Evolutionary conservation across 1,140 invertebrate genomes (phyloP).

Genomic region (Pectinophora gossypiella): DNA sequence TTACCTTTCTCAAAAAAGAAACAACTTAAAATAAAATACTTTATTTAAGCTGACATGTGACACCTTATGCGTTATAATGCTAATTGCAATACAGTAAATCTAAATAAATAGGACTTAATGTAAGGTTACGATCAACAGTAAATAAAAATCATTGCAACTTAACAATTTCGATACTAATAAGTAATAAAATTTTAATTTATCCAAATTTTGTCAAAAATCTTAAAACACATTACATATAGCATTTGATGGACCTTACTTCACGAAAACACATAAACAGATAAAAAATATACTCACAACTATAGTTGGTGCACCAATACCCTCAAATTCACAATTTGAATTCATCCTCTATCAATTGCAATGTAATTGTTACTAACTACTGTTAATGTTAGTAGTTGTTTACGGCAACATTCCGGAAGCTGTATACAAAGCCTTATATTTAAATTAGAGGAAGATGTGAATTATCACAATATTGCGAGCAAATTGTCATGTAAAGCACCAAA

Average conservation of each 20-base stretch:
- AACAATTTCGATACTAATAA: slow-evolving; percentile 1
- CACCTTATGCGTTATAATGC: slow-evolving; percentile 37
- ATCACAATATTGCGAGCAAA: slow-evolving; percentile 51
- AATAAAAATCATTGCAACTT: slow-evolving; percentile 19
- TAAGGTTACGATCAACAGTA: slow-evolving; percentile 36
- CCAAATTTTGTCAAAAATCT: slow-evolving; percentile 11
- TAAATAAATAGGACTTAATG: slow-evolving; percentile 64
- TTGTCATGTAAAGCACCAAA: slow-evolving; percentile 56
- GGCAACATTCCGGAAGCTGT: slow-evolving; percentile 72
- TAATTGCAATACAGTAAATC: slow-evolving; percentile 42
- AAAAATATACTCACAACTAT: slow-evolving; percentile 7
- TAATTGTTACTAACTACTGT: slow-evolving; percentile 34
- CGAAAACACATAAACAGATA: slow-evolving; percentile 4
- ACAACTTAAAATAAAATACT: slow-evolving; percentile 62
- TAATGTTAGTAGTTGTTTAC: slow-evolving; percentile 64
- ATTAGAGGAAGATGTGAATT: slow-evolving; percentile 44
- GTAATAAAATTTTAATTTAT: slow-evolving; percentile 9
- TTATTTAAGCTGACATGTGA: slow-evolving; percentile 70
- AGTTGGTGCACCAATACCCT: slow-evolving; percentile 61
- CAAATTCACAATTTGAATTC: slow-evolving; percentile 16
- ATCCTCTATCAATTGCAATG: slow-evolving; percentile 7
- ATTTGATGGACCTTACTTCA: slow-evolving; percentile 3
- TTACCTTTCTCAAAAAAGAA: slow-evolving; percentile 21
- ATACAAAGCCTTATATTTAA: slow-evolving; percentile 67
- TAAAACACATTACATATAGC: not conserved